Evolutionary conservation across 2,888 invertebrate species (phyloP).

Genomic region (Tiliacea aurago): DNA sequence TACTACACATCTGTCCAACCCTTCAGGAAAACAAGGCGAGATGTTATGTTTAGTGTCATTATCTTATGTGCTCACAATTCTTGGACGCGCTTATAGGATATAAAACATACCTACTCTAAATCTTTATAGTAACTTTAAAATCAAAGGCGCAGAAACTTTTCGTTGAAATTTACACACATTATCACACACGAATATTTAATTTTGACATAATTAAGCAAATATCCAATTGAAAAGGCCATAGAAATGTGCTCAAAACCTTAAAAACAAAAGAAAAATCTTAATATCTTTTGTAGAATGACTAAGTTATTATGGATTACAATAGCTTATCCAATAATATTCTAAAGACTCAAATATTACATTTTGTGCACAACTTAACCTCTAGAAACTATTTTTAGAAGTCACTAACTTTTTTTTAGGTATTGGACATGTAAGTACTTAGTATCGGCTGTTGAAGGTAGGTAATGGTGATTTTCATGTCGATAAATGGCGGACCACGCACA

Average conservation of each 20-base stretch:
- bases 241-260: neutral
- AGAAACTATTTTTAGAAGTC: conserved; percentile 23
- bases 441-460: neutral
- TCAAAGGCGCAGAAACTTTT: neutral
- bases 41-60: neutral
- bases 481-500: too few species aligned
- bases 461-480: too few species aligned
- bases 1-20: neutral
- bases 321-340: neutral
- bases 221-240: neutral
- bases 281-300: neutral
- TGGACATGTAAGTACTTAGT: neutral
- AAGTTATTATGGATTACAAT: neutral
- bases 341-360: neutral
- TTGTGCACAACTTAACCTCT: neutral
- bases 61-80: neutral
- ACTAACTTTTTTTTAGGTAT: neutral
- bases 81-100: neutral
- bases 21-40: neutral
- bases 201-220: neutral
- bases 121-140: neutral
- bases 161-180: neutral
- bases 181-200: neutral
- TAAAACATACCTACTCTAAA: neutral
- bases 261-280: neutral